Evolutionary conservation across 2,797 vertebrate genomes (phyloP), one percentile per base, ranked within the genome.

Genomic region (Thunnus albacares): DNA sequence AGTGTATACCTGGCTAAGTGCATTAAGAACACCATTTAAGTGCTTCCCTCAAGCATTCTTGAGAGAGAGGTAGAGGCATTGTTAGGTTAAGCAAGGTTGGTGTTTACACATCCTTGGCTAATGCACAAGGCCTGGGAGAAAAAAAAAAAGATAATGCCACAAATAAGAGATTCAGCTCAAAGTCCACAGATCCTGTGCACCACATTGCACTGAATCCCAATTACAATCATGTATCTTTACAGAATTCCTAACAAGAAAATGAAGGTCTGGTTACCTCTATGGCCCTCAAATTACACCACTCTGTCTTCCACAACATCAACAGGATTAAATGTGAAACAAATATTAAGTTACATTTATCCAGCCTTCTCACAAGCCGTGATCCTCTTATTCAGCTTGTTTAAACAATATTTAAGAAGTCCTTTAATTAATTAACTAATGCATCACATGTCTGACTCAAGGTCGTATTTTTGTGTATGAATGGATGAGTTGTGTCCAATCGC

Each of bases 1-100:
- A 15, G 55, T 59, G 75, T 56, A 57, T 45, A 70, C 59, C 56
- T 43, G 49, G 71, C 64, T 74, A 65, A 86, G 73, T 77, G 77
- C 77, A 77, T 83, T 83, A 78, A 81, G 24, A 65, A 57, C 5
- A 62, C 26, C 22, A 35, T 86, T 87, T 74, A 83, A 86, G 69
- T 71, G 61, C 65, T 79, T 85, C 74, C 75, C 82, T 72, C 55
- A 24, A 43, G 71, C 13, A 51, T 64, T 79, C 62, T 59, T 1
- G 2, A 62, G 75, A 67, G 58, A 79, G 68, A 75, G 57, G 1
- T 5, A 13, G n/a, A 58, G 47, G 60, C 58, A 17, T 24, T 28
- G 62, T 63, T 65, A 74, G 61, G 63, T 70, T 47, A 60, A 41
- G 61, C 73, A 56, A 45, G 78, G 51, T 59, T 35, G 7, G 35